Conservation (phyloP, 2,113 vertebrate genomes). For the Scophthalmus maximus region DNA sequence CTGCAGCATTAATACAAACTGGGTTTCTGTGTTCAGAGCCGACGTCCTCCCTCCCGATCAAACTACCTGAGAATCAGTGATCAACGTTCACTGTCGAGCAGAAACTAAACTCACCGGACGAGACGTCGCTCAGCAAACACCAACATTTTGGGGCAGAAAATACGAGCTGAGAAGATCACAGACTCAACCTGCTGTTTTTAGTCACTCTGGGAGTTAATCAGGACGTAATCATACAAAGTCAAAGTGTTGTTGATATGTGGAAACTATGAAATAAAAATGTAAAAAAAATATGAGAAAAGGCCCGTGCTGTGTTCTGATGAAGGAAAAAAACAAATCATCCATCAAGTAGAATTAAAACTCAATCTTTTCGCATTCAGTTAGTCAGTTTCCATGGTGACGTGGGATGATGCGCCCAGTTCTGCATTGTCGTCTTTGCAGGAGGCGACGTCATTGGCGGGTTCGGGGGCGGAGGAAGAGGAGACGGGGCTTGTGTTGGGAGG, state of each 20-base stretch:
- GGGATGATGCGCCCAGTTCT: constrained; percentile 49
- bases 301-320: no score
- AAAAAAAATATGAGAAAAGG: not conserved
- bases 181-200: no score
- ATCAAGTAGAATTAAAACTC: not conserved
- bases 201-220: no score
- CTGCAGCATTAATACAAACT: no score
- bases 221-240: not conserved
- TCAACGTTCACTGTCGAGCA: no score
- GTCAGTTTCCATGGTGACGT: constrained; percentile 80
- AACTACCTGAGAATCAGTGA: no score
- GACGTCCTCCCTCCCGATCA: no score
- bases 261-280: not conserved
- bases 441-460: constrained; percentile 52
- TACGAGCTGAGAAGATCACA: no score
- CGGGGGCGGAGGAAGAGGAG: constrained; percentile 50
- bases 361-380: not conserved
- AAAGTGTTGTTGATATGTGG: not conserved
- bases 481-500: constrained; percentile 45
- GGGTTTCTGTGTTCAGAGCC: no score
- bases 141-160: no score
- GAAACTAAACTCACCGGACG: no score
- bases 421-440: constrained; percentile 42
- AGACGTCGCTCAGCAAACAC: no score
- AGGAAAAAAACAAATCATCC: not conserved